Evolutionary conservation across 2,888 invertebrate genomes (phyloP).

Genomic region (Capitulum mitella): DNA sequence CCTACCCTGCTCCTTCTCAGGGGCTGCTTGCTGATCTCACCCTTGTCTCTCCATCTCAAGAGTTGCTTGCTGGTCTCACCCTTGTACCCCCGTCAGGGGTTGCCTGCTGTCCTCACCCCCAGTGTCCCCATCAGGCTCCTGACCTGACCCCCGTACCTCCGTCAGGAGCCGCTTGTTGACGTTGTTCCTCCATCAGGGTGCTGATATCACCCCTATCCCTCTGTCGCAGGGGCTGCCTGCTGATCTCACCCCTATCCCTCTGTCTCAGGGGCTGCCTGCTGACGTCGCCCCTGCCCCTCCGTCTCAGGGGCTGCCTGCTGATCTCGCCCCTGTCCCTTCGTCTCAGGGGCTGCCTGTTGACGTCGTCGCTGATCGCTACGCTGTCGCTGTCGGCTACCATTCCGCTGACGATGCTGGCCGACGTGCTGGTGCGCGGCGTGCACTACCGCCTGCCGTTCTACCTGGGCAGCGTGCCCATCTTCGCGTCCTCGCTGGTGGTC

Average conservation of each 20-base stretch:
- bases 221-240: neutral
- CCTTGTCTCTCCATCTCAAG: too few species aligned
- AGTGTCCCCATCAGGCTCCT: neutral
- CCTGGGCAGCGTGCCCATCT: slow-evolving; percentile 67
- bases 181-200: slow-evolving; percentile 46
- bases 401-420: slow-evolving; percentile 81
- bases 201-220: neutral
- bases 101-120: too few species aligned
- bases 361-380: slow-evolving; percentile 82
- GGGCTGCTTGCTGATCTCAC: neutral
- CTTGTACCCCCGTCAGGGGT: too few species aligned
- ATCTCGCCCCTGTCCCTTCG: slow-evolving; percentile 28
- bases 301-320: neutral
- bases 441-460: slow-evolving; percentile 59
- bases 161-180: slow-evolving; percentile 87
- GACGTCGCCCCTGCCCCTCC: neutral
- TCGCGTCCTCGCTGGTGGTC: slow-evolving; percentile 64
- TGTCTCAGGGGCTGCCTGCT: neutral
- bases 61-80: too few species aligned
- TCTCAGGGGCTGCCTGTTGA: slow-evolving; percentile 84
- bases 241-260: neutral
- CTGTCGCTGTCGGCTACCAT: slow-evolving; percentile 75
- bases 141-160: too few species aligned
- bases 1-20: too few species aligned
- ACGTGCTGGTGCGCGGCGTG: slow-evolving; percentile 63